These are phyloP conservation scores for Astropecten irregularis DNA, from an alignment of 53 echinoderm and acorn worm genomes.

Conservation along the genomic window DNA sequence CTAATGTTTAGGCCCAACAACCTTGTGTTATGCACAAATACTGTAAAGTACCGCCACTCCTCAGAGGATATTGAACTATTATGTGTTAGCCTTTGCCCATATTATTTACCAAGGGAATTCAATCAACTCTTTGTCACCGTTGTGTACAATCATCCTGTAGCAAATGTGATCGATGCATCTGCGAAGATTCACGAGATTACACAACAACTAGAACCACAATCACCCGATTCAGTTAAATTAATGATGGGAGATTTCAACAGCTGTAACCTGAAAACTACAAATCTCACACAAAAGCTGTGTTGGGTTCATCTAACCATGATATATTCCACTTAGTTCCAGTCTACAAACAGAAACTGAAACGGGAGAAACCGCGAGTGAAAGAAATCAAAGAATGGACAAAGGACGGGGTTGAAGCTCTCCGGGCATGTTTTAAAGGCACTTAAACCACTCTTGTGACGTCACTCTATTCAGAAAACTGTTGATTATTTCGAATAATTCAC, in stretches of 20 bases:
- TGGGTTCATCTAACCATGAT: no score
- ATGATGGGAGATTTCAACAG: slow-evolving; percentile 6
- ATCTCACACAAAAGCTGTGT: no score
- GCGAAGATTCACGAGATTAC: not conserved
- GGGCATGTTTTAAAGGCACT: slow-evolving; percentile 57
- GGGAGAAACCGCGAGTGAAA: slow-evolving; percentile 7
- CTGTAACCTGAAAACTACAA: not conserved
- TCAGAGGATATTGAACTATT: slow-evolving; percentile 15
- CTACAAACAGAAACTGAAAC: no score
- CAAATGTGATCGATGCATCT: not conserved
- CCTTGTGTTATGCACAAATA: not conserved
- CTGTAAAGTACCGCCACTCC: not conserved
- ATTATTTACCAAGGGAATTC: slow-evolving; percentile 62
- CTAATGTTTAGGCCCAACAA: no score
- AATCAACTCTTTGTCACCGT: slow-evolving; percentile 37
- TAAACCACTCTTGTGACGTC: no score
- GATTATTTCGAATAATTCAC: no score
- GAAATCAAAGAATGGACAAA: slow-evolving; percentile 26
- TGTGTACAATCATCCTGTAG: not conserved
- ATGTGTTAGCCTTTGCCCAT: slow-evolving; percentile 34
- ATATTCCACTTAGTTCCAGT: no score
- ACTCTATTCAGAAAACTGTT: no score
- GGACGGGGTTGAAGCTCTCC: slow-evolving; percentile 12
- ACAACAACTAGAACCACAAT: not conserved
- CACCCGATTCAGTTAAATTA: slow-evolving; percentile 2